Percentiles rank a stretch among this genome's conserved stretches.
Conservation (phyloP, 2,113 vertebrate species). For the Tenebrosternarchus preto region DNA sequence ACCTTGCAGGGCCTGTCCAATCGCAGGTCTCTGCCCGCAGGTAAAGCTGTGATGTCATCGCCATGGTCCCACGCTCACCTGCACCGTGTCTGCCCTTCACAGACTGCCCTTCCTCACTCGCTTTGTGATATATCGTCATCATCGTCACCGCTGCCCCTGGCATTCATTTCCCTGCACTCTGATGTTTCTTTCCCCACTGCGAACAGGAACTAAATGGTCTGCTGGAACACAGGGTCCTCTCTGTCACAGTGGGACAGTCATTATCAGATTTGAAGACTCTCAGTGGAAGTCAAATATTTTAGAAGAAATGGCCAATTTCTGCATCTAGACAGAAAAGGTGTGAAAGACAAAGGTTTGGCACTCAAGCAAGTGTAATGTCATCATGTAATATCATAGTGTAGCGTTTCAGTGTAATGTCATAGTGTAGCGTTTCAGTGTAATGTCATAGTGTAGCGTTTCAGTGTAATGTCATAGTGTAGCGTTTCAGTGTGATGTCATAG, state of each 20-base stretch:
- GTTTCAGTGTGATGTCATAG: constrained; percentile 24
- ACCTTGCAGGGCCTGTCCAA: constrained; percentile 84
- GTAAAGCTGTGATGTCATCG: constrained; percentile 65
- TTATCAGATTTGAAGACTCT: constrained; percentile 21
- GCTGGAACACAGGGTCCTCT: constrained; percentile 8
- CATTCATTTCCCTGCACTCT: constrained; percentile 8
- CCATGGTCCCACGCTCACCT: constrained; percentile 10
- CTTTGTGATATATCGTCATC: constrained; percentile 22
- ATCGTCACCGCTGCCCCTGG: not conserved
- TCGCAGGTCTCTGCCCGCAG: constrained; percentile 80
- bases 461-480: no score
- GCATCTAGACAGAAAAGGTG: constrained; percentile 7
- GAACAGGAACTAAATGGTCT: constrained; percentile 21
- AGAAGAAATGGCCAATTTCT: constrained; percentile 24
- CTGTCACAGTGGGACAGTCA: constrained; percentile 23
- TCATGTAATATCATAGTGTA: constrained; percentile 27
- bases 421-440: constrained; percentile 13
- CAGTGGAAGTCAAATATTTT: constrained; percentile 30
- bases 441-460: no score
- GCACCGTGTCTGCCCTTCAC: constrained; percentile 22
- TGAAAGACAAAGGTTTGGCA: constrained; percentile 16
- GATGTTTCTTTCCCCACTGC: not conserved
- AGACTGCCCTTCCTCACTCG: constrained; percentile 13
- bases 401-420: constrained; percentile 30
- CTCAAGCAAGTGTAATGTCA: constrained; percentile 42